These are phyloP conservation scores for Drosophila subquinaria DNA, from an alignment of 2,888 invertebrate genomes.

Conservation along the genomic window DNA sequence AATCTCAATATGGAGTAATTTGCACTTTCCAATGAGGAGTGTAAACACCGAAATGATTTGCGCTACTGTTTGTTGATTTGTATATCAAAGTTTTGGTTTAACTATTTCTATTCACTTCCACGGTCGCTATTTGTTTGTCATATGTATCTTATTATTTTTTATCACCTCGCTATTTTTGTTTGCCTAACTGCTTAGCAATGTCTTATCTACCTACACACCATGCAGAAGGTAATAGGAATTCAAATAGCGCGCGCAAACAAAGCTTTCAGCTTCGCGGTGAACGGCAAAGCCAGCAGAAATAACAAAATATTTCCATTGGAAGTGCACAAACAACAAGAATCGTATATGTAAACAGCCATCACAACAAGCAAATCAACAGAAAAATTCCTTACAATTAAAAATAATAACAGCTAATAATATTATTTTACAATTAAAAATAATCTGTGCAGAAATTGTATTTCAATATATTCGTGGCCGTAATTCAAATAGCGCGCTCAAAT, in stretches of 20 bases:
- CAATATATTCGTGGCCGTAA: no score
- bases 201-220: background rate
- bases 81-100: conserved; percentile 28
- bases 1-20: conserved; percentile 50
- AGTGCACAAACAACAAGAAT: background rate
- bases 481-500: no score
- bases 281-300: conserved; percentile 35
- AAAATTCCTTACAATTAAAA: background rate
- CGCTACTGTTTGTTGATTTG: conserved; percentile 11
- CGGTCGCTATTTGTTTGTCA: conserved; percentile 31
- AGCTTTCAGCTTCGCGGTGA: conserved; percentile 53
- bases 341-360: background rate
- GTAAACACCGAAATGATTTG: conserved; percentile 24
- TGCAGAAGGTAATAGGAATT: no score
- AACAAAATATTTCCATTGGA: conserved; percentile 34
- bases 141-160: conserved; percentile 44
- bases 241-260: background rate
- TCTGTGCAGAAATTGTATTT: no score
- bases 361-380: conserved; percentile 32
- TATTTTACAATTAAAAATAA: background rate
- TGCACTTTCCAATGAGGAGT: conserved; percentile 55
- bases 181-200: conserved; percentile 24
- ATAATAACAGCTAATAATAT: no score
- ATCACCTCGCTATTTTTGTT: conserved; percentile 46
- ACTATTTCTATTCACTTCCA: conserved; percentile 11